Conservation (phyloP, 2,888 invertebrate species). For the Empis stercorea region DNA sequence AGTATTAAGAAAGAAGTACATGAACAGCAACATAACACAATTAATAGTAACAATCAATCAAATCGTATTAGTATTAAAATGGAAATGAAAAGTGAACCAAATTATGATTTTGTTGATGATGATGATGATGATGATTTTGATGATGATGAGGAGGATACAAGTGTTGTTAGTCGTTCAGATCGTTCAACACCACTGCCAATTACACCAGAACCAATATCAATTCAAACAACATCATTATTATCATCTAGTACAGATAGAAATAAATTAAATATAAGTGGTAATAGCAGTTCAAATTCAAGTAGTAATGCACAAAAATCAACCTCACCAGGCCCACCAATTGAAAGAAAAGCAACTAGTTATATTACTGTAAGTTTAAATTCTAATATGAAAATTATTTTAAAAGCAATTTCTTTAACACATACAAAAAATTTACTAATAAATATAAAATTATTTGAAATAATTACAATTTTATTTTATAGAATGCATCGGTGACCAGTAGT, state of each 20-base stretch:
- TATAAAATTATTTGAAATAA: not conserved
- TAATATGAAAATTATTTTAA: not conserved
- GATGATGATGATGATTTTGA: slow-evolving; percentile 24
- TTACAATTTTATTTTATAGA: slow-evolving; percentile 15
- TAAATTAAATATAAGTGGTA: slow-evolving; percentile 8
- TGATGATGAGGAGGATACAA: slow-evolving; percentile 18
- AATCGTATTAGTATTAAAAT: slow-evolving; percentile 28
- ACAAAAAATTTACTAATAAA: not conserved
- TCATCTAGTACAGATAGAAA: not conserved
- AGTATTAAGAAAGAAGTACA: slow-evolving; percentile 17
- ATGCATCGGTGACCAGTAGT: slow-evolving; percentile 38
- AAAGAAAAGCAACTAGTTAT: slow-evolving; percentile 49
- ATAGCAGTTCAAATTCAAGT: not conserved
- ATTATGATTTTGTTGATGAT: slow-evolving; percentile 24
- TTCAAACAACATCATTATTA: not conserved
- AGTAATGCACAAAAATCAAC: slow-evolving; percentile 27
- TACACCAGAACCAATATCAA: slow-evolving; percentile 7
- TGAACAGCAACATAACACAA: slow-evolving; percentile 10
- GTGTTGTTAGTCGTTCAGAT: slow-evolving; percentile 24
- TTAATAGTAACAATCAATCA: slow-evolving; percentile 9
- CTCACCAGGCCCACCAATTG: slow-evolving; percentile 40
- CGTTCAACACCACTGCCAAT: slow-evolving; percentile 20
- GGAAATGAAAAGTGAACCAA: slow-evolving; percentile 30
- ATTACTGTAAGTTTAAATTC: slow-evolving; percentile 40
- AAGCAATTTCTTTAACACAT: not conserved